A percentile compares a stretch with the other conserved stretches of the same genome.
Conservation (phyloP, 1,140 invertebrate genomes). For the Philaenus spumarius region DNA sequence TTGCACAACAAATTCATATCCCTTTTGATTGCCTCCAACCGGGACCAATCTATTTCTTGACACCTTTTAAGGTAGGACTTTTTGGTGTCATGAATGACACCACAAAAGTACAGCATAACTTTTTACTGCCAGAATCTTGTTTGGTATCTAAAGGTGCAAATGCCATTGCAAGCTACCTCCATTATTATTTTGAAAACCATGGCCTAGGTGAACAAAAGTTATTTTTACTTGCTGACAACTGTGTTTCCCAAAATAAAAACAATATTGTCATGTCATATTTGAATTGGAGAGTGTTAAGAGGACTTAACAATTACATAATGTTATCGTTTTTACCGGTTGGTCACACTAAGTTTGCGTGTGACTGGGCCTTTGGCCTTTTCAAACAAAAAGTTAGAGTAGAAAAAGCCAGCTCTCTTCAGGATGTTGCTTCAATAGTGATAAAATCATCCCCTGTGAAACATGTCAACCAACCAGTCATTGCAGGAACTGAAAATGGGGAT, state of each 20-base stretch:
- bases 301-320: neutral
- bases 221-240: slow-evolving; percentile 18
- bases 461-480: neutral
- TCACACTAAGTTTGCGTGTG: too few species aligned
- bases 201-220: neutral
- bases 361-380: too few species aligned
- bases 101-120: slow-evolving; percentile 13
- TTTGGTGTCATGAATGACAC: slow-evolving; percentile 21
- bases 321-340: neutral
- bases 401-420: too few species aligned
- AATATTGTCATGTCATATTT: neutral
- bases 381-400: too few species aligned
- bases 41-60: slow-evolving; percentile 14
- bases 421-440: neutral
- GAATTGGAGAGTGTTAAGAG: neutral
- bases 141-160: slow-evolving; percentile 8
- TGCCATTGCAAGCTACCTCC: slow-evolving; percentile 11
- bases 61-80: slow-evolving; percentile 6
- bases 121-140: slow-evolving; percentile 5
- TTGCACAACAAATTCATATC: slow-evolving; percentile 18
- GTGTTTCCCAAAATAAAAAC: slow-evolving; percentile 18
- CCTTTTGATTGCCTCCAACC: slow-evolving; percentile 16
- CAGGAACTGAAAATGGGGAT: neutral
- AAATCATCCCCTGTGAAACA: neutral
- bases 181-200: slow-evolving; percentile 16